Conservation (phyloP, 2,797 vertebrate species). For the Garrulus glandarius region DNA sequence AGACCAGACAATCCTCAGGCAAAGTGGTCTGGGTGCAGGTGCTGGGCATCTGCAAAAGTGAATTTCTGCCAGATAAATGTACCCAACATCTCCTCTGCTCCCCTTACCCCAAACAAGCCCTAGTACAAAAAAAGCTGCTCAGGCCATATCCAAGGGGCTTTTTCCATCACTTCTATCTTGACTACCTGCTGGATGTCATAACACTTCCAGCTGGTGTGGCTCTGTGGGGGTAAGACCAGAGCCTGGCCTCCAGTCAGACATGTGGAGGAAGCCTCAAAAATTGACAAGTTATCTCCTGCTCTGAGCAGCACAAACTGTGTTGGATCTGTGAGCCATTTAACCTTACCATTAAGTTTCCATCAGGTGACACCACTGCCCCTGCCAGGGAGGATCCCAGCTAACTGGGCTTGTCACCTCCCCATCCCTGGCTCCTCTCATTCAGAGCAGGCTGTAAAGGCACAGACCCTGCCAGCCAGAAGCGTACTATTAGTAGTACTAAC, state of each 20-base stretch:
- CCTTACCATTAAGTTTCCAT: not conserved
- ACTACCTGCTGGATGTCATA: not conserved
- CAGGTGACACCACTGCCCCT: not conserved
- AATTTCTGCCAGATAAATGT: not conserved
- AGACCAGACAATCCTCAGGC: not conserved
- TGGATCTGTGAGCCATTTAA: not conserved
- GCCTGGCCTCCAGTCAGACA: not conserved
- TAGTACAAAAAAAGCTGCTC: not conserved
- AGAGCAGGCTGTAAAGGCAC: not conserved
- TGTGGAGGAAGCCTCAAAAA: not conserved
- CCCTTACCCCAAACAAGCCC: not conserved
- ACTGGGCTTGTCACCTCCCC: not conserved
- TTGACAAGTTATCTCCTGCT: not conserved
- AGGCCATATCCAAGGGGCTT: not conserved
- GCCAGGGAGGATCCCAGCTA: not conserved
- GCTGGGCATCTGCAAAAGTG: not conserved
- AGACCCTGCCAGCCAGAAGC: not conserved
- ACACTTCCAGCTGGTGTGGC: not conserved
- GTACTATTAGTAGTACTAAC: not conserved
- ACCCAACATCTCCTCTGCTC: not conserved
- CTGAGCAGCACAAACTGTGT: rapidly evolving
- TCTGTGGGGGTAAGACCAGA: not conserved
- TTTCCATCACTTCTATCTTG: not conserved
- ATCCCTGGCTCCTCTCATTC: not conserved
- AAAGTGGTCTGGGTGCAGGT: not conserved